These are phyloP conservation scores for Tenualosa thibaudeaui DNA, from an alignment of 2,797 vertebrate species.

Conservation along the genomic window DNA sequence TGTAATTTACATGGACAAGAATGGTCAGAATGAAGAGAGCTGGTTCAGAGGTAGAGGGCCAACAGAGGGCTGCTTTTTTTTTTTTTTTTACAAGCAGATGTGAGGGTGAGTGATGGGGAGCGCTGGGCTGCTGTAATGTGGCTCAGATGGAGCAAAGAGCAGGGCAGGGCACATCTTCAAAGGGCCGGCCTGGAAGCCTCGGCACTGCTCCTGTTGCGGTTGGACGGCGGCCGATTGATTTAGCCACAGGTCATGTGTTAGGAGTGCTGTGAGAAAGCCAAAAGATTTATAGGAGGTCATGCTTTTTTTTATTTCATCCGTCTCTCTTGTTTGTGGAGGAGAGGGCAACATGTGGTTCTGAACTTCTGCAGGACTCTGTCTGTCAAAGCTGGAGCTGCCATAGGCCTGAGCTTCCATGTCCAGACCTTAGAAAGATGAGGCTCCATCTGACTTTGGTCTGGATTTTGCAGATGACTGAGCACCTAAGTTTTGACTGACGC, in stretches of 20 bases:
- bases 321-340: constrained; percentile 2
- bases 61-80: background rate
- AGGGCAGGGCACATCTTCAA: constrained; percentile 11
- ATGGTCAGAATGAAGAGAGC: background rate
- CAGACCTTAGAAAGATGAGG: background rate
- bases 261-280: background rate
- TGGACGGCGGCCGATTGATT: constrained; percentile 1
- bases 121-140: constrained; percentile 24
- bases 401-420: background rate
- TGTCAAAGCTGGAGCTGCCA: background rate
- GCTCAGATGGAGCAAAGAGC: constrained; percentile 34
- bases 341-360: constrained; percentile 19
- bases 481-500: background rate
- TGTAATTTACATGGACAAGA: background rate
- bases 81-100: constrained; percentile 41
- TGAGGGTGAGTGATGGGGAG: constrained; percentile 32
- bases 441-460: constrained; percentile 13
- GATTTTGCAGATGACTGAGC: background rate
- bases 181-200: background rate
- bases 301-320: background rate
- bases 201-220: constrained; percentile 19
- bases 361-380: background rate
- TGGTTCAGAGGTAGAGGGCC: constrained; percentile 15
- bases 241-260: background rate
- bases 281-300: constrained; percentile 15